Evolutionary conservation across 2,797 vertebrate species (phyloP).

Genomic region (Phrynocephalus guinanensis): DNA sequence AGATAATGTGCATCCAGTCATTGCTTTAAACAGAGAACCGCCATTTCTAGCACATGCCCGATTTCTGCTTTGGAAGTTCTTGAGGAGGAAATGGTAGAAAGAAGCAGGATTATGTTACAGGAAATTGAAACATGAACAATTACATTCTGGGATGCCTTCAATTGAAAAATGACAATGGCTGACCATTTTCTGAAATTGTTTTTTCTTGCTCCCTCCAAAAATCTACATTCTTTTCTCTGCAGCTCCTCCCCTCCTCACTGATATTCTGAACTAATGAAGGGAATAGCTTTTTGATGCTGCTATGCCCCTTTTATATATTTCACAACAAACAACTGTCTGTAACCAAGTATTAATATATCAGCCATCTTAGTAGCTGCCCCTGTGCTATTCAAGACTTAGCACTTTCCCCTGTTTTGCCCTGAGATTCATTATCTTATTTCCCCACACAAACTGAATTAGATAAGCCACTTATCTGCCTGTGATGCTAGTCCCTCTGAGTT

Average conservation of each 20-base stretch:
- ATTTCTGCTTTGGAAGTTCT: not conserved
- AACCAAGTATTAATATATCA: conserved; percentile 45
- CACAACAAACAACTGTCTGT: conserved; percentile 13
- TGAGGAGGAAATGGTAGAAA: not conserved
- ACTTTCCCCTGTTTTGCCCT: conserved; percentile 49
- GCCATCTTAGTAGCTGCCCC: conserved; percentile 29
- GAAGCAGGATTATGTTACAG: not conserved
- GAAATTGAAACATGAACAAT: not conserved
- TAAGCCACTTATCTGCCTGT: conserved; percentile 44
- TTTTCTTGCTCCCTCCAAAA: not conserved
- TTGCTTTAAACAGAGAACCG: not conserved
- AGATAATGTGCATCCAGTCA: too few relatives aligned
- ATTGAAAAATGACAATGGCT: not conserved
- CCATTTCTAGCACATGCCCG: not conserved
- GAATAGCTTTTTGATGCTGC: not conserved
- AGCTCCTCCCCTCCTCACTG: not conserved
- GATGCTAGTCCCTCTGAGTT: conserved; percentile 54
- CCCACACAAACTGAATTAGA: conserved; percentile 45
- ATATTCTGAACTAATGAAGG: not conserved
- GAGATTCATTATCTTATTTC: conserved; percentile 57
- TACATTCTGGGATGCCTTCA: not conserved
- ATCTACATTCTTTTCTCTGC: not conserved
- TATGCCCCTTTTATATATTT: conserved; percentile 21
- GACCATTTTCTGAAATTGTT: not conserved
- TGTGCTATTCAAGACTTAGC: conserved; percentile 46